A percentile compares a stretch with the other conserved stretches of the same genome.
Conservation (phyloP, 2,888 invertebrate species). For the Athalia cordata region DNA sequence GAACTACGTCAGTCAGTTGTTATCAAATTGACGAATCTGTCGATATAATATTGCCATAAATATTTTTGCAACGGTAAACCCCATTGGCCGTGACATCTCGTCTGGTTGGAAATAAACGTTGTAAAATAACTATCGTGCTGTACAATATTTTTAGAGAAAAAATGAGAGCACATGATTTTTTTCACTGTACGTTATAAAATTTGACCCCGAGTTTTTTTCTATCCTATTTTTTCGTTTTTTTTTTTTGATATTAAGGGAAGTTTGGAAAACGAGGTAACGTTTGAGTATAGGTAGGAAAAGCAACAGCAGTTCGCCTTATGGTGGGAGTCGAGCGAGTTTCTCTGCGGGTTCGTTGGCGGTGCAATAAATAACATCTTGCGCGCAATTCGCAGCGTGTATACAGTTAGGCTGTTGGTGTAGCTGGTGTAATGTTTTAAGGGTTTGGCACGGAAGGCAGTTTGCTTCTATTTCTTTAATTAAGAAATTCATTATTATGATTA, state of each 20-base stretch:
- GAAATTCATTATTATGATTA: constrained; percentile 44
- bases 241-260: background rate
- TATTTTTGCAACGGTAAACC: constrained; percentile 42
- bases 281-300: no score
- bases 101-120: background rate
- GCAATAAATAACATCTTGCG: constrained; percentile 38
- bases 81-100: constrained; percentile 38
- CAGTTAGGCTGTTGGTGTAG: constrained; percentile 34
- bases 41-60: constrained; percentile 19
- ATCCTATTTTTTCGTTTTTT: background rate
- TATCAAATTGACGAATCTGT: constrained; percentile 39
- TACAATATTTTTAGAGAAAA: no score
- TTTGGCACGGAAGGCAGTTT: constrained; percentile 38
- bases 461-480: constrained; percentile 43
- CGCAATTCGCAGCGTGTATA: constrained; percentile 37
- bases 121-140: no score
- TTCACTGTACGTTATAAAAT: background rate
- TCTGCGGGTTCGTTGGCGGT: constrained; percentile 13
- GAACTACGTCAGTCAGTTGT: constrained; percentile 24
- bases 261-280: background rate
- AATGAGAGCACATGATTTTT: background rate
- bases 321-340: background rate
- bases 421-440: constrained; percentile 29
- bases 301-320: no score
- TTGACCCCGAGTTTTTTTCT: background rate